A percentile compares a stretch with the other conserved stretches of the same genome.
These are phyloP conservation scores for Agrochola circellaris DNA, from an alignment of 2,888 invertebrate genomes.

Conservation along the genomic window DNA sequence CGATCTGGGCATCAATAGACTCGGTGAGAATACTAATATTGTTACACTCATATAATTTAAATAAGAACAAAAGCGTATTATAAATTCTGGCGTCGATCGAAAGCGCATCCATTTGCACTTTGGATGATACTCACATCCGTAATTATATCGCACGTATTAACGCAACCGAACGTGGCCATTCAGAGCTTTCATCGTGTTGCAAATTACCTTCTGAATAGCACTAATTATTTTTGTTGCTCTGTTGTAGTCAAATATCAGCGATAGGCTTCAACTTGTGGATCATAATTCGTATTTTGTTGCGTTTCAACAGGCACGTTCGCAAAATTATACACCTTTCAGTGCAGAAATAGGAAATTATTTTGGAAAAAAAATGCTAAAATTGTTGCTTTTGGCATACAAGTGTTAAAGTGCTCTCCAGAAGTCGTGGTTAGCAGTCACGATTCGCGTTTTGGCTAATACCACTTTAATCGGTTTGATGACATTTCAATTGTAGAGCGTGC, in stretches of 20 bases:
- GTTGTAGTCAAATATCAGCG: slow-evolving; percentile 45
- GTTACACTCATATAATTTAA: slow-evolving; percentile 57
- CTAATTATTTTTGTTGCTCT: slow-evolving; percentile 53
- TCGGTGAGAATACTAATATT: slow-evolving; percentile 53
- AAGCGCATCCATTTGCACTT: slow-evolving; percentile 60
- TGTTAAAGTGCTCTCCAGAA: slow-evolving; percentile 21
- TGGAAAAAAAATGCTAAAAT: slow-evolving; percentile 8
- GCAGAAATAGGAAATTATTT: slow-evolving; percentile 33
- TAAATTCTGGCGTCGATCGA: slow-evolving; percentile 57
- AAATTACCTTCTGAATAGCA: slow-evolving; percentile 54
- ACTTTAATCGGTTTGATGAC: slow-evolving; percentile 15
- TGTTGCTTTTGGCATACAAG: slow-evolving; percentile 24
- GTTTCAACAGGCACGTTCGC: slow-evolving; percentile 38
- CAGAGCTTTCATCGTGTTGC: slow-evolving; percentile 50
- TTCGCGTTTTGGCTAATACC: slow-evolving; percentile 6
- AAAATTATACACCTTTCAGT: slow-evolving; percentile 53
- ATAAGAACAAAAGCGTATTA: slow-evolving; percentile 61
- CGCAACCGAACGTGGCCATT: slow-evolving; percentile 45
- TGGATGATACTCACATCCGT: slow-evolving; percentile 58
- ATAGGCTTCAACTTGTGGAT: slow-evolving; percentile 57
- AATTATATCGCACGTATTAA: slow-evolving; percentile 61
- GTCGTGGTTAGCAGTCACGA: slow-evolving; percentile 59
- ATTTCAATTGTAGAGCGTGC: slow-evolving; percentile 20
- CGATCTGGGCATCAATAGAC: slow-evolving; percentile 52
- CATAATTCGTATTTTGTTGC: slow-evolving; percentile 53